Evolutionary conservation across 2,888 invertebrate genomes (phyloP).

Genomic region (Desoria tigrina): DNA sequence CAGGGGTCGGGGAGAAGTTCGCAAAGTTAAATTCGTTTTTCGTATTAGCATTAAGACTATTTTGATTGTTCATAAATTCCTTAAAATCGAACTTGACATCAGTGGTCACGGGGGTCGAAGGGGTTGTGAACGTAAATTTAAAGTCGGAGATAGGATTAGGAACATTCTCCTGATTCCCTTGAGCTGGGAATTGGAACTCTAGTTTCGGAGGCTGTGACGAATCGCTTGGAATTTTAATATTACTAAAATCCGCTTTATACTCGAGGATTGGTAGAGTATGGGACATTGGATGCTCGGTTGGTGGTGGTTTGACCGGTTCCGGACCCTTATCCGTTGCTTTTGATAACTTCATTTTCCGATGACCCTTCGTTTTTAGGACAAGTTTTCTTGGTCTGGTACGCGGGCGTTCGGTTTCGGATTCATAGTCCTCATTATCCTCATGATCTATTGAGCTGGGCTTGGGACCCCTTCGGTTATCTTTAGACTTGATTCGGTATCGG

Average conservation of each 20-base stretch:
- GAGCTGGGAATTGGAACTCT: neutral
- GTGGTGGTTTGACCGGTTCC: neutral
- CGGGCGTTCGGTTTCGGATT: neutral
- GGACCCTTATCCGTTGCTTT: neutral
- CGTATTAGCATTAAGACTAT: no score
- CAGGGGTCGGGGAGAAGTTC: neutral
- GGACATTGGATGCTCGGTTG: neutral
- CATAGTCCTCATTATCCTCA: conserved; percentile 9
- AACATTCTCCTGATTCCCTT: no score
- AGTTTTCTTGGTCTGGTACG: conserved; percentile 1
- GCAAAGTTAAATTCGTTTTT: no score
- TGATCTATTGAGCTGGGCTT: neutral
- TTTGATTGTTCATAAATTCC: neutral
- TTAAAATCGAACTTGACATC: neutral
- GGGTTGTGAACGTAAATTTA: conserved; percentile 22
- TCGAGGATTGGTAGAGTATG: conserved; percentile 6
- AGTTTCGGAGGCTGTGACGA: neutral
- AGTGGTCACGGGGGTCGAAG: conserved; percentile 8
- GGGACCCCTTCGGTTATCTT: neutral
- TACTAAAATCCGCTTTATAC: conserved; percentile 20
- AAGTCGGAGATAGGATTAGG: conserved; percentile 8
- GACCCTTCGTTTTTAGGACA: neutral
- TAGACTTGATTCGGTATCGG: neutral
- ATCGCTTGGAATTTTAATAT: neutral
- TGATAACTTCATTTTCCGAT: neutral